Evolutionary conservation across 2,113 vertebrate species (phyloP).

Genomic region (Periophthalmus modestus): DNA sequence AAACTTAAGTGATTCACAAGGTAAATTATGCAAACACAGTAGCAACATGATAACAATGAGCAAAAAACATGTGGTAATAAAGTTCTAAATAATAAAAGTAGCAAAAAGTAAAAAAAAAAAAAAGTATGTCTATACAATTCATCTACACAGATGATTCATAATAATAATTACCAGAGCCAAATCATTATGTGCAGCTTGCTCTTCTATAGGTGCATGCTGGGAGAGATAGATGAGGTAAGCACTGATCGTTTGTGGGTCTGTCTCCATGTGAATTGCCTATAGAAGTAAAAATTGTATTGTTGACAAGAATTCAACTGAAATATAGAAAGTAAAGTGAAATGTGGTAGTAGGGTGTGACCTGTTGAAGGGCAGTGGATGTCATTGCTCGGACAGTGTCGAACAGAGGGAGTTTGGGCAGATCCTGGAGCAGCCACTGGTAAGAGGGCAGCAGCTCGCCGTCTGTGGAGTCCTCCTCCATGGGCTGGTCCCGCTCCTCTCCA

Average conservation of each 20-base stretch:
- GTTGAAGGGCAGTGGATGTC: constrained; percentile 90
- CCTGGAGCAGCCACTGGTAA: constrained; percentile 94
- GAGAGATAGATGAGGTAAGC: constrained; percentile 97
- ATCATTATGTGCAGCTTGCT: constrained; percentile 92
- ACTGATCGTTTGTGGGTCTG: constrained; percentile 93
- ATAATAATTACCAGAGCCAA: constrained; percentile 86
- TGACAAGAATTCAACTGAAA: not conserved
- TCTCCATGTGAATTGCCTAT: constrained; percentile 98
- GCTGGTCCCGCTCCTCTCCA: constrained; percentile 89
- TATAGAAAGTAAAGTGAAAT: not conserved
- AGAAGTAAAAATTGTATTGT: not conserved
- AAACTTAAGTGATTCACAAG: too few species aligned
- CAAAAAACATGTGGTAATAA: too few species aligned
- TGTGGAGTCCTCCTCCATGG: constrained; percentile 88
- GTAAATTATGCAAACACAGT: too few species aligned
- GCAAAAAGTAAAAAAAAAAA: too few species aligned
- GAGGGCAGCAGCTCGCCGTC: constrained; percentile 85
- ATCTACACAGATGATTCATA: not conserved
- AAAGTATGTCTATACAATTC: too few species aligned
- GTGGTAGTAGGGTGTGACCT: constrained; percentile 74
- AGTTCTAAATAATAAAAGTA: too few species aligned
- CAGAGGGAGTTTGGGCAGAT: constrained; percentile 89
- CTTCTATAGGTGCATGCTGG: constrained; percentile 94
- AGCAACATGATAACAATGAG: too few species aligned
- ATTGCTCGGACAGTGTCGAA: constrained; percentile 90